Evolutionary conservation across 2,113 vertebrate species (phyloP).

Genomic region (Triplophysa dalaica): DNA sequence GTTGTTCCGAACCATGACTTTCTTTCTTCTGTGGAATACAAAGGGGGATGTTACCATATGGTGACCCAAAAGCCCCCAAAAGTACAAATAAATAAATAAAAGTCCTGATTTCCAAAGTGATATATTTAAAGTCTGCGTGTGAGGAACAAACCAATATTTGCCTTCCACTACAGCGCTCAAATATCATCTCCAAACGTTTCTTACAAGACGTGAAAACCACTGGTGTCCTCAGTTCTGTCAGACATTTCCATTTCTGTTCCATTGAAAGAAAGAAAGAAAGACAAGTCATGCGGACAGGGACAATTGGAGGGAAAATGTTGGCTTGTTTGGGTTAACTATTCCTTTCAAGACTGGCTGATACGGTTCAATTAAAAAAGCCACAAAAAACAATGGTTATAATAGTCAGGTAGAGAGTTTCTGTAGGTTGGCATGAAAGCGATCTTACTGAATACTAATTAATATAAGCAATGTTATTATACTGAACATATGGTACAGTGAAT

Average conservation of each 20-base stretch:
- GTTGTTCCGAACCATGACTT: neutral
- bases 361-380: neutral
- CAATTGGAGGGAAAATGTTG: neutral
- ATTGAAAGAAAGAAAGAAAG: neutral
- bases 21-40: neutral
- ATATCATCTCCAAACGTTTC: no score
- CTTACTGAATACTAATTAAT: neutral
- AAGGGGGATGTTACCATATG: no score
- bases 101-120: no score
- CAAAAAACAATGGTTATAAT: neutral
- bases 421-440: neutral
- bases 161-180: no score
- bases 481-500: neutral
- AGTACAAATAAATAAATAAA: no score
- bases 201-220: no score
- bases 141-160: no score
- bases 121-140: no score
- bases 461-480: neutral
- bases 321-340: neutral
- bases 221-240: neutral
- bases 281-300: neutral
- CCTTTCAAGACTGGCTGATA: neutral
- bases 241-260: neutral
- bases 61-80: no score
- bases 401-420: neutral